Evolutionary conservation across 1,140 invertebrate genomes (phyloP).

Genomic region (Ostrea denselamellosa): DNA sequence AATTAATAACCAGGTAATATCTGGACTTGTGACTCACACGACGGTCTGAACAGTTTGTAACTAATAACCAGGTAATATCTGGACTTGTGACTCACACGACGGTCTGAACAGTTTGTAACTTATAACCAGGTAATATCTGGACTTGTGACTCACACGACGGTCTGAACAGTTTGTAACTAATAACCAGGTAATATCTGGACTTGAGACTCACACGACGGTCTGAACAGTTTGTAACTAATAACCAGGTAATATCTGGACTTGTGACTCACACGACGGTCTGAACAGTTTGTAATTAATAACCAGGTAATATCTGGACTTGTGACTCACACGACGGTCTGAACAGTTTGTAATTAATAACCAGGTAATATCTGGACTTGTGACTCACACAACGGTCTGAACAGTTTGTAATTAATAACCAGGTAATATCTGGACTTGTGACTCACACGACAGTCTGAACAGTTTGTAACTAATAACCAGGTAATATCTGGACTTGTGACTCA

Average conservation of each 20-base stretch:
- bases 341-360: too few relatives aligned
- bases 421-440: slow-evolving; percentile 20
- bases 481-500: slow-evolving; percentile 49
- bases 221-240: too few relatives aligned
- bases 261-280: slow-evolving; percentile 81
- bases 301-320: background rate
- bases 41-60: slow-evolving; percentile 75
- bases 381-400: slow-evolving; percentile 81
- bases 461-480: too few relatives aligned
- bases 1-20: too few relatives aligned
- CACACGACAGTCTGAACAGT: slow-evolving; percentile 81
- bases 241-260: background rate
- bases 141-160: slow-evolving; percentile 80
- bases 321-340: slow-evolving; percentile 81
- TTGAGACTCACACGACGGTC: slow-evolving; percentile 81
- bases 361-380: background rate
- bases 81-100: slow-evolving; percentile 80
- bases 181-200: too few relatives aligned
- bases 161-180: too few relatives aligned
- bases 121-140: too few relatives aligned
- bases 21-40: slow-evolving; percentile 75
- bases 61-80: too few relatives aligned
- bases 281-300: too few relatives aligned
- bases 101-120: too few relatives aligned
- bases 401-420: too few relatives aligned